These are phyloP conservation scores for Chiroxiphia lanceolata DNA, from an alignment of 2,797 vertebrate species.

Conservation along the genomic window DNA sequence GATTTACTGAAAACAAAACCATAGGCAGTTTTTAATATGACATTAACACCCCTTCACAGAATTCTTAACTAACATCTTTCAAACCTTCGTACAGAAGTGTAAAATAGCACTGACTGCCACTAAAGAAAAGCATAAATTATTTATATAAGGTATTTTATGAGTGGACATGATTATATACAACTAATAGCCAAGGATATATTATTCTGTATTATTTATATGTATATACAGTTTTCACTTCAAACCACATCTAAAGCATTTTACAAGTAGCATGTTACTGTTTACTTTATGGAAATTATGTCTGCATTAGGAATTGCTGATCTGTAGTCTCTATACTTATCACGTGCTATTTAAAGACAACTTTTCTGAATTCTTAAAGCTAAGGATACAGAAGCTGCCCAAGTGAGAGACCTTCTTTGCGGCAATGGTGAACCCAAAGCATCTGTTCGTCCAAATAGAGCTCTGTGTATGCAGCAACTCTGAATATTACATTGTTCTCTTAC, in stretches of 20 bases:
- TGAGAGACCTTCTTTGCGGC: not conserved
- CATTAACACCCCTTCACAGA: not conserved
- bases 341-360: not conserved
- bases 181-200: not conserved
- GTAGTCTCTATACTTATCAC: fast-evolving
- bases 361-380: not conserved
- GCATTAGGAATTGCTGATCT: not conserved
- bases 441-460: not conserved
- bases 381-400: not conserved
- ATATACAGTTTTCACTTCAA: not conserved
- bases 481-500: not conserved
- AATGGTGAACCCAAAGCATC: not conserved
- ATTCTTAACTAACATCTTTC: not conserved
- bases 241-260: not conserved
- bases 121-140: not conserved
- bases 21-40: not conserved
- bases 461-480: not conserved
- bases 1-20: not conserved
- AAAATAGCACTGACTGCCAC: not conserved
- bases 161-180: not conserved
- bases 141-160: not conserved
- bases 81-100: not conserved
- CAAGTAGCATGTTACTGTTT: not conserved
- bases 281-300: not conserved
- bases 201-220: not conserved